A percentile compares a stretch with the other conserved stretches of the same genome.
phyloP scores from a whole-genome alignment of 1,140 invertebrate species.

The Drosophila parvula region DNA sequence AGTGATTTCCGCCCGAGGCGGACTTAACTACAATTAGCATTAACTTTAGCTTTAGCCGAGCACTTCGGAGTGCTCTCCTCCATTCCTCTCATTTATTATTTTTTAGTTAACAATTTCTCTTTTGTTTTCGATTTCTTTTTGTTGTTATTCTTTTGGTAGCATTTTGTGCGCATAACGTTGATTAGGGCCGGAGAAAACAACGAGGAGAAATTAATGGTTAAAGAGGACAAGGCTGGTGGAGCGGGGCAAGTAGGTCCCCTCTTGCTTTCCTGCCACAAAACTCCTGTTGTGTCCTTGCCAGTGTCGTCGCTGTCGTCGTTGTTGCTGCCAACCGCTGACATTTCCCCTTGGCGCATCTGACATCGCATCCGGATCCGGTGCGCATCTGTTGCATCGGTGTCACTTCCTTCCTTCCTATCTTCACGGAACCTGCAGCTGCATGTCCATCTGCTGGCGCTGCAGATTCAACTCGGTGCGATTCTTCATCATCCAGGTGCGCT shows the following conservation, averaged over 20 bases:
- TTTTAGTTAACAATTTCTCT: conserved; percentile 60
- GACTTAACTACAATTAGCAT: conserved; percentile 48
- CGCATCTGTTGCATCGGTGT: conserved; percentile 42
- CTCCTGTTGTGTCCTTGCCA: conserved; percentile 27
- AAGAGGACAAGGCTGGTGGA: conserved; percentile 12
- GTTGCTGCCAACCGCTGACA: conserved; percentile 36
- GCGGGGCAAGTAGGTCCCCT: conserved; percentile 17
- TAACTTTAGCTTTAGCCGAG: conserved; percentile 40
- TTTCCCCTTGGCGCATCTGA: conserved; percentile 35
- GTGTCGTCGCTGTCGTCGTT: background rate
- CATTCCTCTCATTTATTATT: conserved; percentile 16
- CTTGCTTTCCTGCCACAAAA: conserved; percentile 45
- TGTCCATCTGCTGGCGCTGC: conserved; percentile 65
- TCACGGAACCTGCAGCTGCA: conserved; percentile 55
- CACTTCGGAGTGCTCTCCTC: conserved; percentile 61
- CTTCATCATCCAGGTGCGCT: conserved; percentile 76
- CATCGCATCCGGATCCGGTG: conserved; percentile 48
- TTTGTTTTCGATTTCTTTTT: conserved; percentile 37
- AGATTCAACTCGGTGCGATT: conserved; percentile 74
- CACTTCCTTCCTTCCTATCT: conserved; percentile 37
- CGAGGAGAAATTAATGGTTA: background rate
- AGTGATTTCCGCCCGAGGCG: conserved; percentile 44
- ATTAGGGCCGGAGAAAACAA: conserved; percentile 13
- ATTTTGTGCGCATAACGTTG: conserved; percentile 75
- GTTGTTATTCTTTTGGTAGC: conserved; percentile 33